These are phyloP conservation scores for Teleopsis dalmanni DNA, from an alignment of 1,140 invertebrate genomes.

Conservation along the genomic window DNA sequence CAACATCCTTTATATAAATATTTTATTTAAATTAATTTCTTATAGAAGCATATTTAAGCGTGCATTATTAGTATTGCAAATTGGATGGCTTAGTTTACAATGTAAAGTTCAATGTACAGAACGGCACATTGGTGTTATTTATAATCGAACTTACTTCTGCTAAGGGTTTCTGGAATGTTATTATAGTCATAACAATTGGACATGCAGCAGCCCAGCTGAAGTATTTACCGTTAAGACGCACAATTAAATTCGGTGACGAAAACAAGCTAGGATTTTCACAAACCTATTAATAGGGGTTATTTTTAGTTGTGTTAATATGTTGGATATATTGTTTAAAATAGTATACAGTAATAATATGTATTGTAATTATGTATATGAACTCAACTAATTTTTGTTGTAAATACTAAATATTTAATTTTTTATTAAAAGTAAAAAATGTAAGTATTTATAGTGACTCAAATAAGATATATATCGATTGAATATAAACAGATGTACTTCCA, in stretches of 20 bases:
- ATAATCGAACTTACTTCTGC: constrained; percentile 32
- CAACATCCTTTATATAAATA: constrained; percentile 26
- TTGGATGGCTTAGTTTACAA: not conserved
- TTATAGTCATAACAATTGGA: constrained; percentile 76
- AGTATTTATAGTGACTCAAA: too few relatives aligned
- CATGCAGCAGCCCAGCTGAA: constrained; percentile 84
- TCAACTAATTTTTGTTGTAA: too few relatives aligned
- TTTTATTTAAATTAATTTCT: not conserved
- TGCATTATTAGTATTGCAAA: not conserved
- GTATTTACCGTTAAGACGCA: constrained; percentile 79
- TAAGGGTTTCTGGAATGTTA: constrained; percentile 75
- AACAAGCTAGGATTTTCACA: constrained; percentile 70
- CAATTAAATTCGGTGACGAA: constrained; percentile 77
- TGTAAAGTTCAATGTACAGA: not conserved
- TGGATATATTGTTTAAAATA: too few relatives aligned
- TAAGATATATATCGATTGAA: too few relatives aligned
- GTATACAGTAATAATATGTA: too few relatives aligned
- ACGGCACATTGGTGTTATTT: not conserved
- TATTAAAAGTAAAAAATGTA: too few relatives aligned
- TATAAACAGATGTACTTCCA: too few relatives aligned
- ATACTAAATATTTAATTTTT: too few relatives aligned
- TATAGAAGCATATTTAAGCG: not conserved
- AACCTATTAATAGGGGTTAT: constrained; percentile 49
- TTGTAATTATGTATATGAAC: too few relatives aligned
- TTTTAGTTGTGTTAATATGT: too few relatives aligned